Evolutionary conservation across 2,113 vertebrate species (phyloP).

Genomic region (Fukomys damarensis): DNA sequence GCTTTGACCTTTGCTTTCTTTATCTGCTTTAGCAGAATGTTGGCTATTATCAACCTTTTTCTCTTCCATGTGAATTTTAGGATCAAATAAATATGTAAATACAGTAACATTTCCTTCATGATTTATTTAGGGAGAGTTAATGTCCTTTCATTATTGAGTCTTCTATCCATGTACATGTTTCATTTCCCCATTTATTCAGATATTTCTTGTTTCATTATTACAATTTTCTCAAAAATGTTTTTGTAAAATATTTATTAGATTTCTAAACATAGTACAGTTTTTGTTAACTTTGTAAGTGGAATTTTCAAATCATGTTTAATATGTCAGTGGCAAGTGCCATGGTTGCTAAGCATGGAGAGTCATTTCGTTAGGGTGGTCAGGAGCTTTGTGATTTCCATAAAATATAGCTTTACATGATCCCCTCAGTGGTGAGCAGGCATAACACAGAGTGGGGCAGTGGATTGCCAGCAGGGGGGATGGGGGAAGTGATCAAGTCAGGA

Average conservation of each 20-base stretch:
- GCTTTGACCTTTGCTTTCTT: background rate
- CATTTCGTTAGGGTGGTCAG: background rate
- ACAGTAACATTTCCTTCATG: background rate
- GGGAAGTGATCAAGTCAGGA: background rate
- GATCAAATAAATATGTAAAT: background rate
- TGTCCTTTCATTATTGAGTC: background rate
- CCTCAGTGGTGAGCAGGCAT: background rate
- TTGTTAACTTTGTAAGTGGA: background rate
- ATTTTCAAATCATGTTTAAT: slow-evolving; percentile 1
- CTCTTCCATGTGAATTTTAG: background rate
- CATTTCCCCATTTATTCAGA: slow-evolving; percentile 10
- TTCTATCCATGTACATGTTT: background rate
- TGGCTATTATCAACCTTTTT: background rate
- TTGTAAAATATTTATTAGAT: background rate
- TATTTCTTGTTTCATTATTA: background rate
- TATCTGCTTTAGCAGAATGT: background rate
- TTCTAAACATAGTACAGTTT: background rate
- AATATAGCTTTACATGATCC: background rate
- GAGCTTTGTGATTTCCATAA: background rate
- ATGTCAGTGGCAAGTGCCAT: background rate
- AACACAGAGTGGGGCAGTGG: background rate
- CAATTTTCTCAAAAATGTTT: slow-evolving; percentile 29
- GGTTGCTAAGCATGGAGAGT: background rate
- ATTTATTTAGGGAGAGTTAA: background rate
- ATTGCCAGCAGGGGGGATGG: too few relatives aligned